Base-by-base conservation (phyloP, 2,888 invertebrate species). In the Aporophyla nigra region DNA sequence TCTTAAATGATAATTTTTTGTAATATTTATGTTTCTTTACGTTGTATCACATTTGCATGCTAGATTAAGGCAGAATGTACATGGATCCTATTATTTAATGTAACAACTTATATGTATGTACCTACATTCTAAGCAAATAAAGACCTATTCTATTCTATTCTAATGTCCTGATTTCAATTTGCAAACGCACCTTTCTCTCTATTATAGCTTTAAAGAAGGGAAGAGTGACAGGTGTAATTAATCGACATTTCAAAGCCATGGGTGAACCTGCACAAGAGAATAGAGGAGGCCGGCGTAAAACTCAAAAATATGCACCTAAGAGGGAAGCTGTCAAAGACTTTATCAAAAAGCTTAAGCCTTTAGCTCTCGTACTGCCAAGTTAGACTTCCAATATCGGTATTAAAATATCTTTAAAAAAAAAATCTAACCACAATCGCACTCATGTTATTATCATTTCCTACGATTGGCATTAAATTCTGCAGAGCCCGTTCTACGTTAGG, bases 191-290 rank as follows among this genome's bases (percentile, higher is more conserved):
- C 14, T 80, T 80, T 80, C 74, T 82, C 46, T 71, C 67, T 40
- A 76, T 79, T 79, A 63, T 76, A 71, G 82, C 63, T 54, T 33
- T 76, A 58, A 82, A 82, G 54, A 79, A 82, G 58, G 74, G 71
- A 76, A 73, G 82, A 74, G 79, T 82, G 46, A 73, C 53, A 68
- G 82, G 82, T 43, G 82, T 82, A 7, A 76, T 82, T 74, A 71
- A 59, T 71, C 63, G 82, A 49, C 58, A 82, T 79, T 80, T 80
- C 54, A 78, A 78, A 71, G 63, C 59, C 27, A 61, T 56, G 70
- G 80, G 78, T 56, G 70, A 62, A 59, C 54, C 78, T 58, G 78
- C 72, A 63, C 46, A 66, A 61, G 82, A 84, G 40, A 71, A 66
- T 63, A 68, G 80, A 67, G 82, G 75, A 76, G 76, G 79, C 9